Evolutionary conservation across 64 coral and sea anemone species (phyloP).

Genomic region (Actinia tenebrosa): DNA sequence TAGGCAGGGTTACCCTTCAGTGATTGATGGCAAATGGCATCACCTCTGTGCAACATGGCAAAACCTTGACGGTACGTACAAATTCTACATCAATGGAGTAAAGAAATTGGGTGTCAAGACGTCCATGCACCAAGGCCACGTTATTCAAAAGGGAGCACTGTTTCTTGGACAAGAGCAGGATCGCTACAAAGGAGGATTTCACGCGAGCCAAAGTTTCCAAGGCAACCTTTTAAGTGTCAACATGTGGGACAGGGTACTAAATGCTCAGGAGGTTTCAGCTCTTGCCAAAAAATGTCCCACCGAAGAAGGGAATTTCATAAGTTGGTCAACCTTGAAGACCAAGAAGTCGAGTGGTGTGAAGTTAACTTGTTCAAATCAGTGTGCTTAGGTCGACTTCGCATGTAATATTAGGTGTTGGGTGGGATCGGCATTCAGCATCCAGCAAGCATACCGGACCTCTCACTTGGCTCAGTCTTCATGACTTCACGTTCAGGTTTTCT

Average conservation of each 20-base stretch:
- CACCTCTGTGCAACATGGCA: slow-evolving; percentile 15
- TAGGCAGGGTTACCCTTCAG: not conserved
- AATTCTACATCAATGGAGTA: slow-evolving; percentile 16
- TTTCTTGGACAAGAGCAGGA: not conserved
- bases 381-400: not conserved
- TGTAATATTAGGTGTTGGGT: too few species aligned
- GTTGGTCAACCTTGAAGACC: not conserved
- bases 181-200: not conserved
- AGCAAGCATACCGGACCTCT: too few species aligned
- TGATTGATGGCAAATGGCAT: slow-evolving; percentile 21
- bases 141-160: slow-evolving; percentile 10
- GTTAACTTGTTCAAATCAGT: not conserved
- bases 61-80: not conserved
- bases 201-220: not conserved
- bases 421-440: too few species aligned
- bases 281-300: slow-evolving; percentile 11
- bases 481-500: too few species aligned
- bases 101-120: not conserved
- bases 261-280: too few species aligned
- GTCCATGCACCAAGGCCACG: not conserved
- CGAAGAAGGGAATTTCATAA: not conserved
- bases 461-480: too few species aligned
- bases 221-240: slow-evolving; percentile 7
- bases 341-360: not conserved
- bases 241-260: too few species aligned